Conservation (phyloP, 2,797 vertebrate species). For the Sebastes miniatus region DNA sequence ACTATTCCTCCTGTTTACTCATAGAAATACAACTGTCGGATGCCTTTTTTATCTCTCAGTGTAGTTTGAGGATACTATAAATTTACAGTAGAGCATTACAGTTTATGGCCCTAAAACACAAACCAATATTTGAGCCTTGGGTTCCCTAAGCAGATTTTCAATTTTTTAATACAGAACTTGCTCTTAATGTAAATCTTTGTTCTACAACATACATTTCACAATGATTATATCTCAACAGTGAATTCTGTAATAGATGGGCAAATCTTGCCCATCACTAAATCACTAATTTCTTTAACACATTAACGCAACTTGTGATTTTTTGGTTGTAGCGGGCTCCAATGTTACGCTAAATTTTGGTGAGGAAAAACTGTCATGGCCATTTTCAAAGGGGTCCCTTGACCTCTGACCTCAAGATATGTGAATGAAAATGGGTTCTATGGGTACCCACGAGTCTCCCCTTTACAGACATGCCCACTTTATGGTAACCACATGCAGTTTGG, state of each 20-base stretch:
- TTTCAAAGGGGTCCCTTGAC: accelerated
- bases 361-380: too few relatives aligned
- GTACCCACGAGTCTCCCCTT: too few relatives aligned
- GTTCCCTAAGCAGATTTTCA: neutral
- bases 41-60: neutral
- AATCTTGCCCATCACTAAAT: neutral
- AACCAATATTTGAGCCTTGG: neutral
- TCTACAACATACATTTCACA: neutral
- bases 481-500: accelerated
- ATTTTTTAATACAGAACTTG: neutral
- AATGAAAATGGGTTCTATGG: too few relatives aligned
- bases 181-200: neutral
- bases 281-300: too few relatives aligned
- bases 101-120: neutral
- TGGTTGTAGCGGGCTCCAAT: too few relatives aligned
- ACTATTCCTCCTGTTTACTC: neutral
- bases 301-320: too few relatives aligned
- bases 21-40: neutral
- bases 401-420: too few relatives aligned
- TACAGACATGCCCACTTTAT: too few relatives aligned
- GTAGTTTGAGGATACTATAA: neutral
- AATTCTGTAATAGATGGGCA: neutral
- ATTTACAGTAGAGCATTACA: neutral
- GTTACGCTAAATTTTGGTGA: too few relatives aligned
- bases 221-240: neutral